Conservation (phyloP, 1,140 invertebrate genomes). For the Cydia fagiglandana region DNA sequence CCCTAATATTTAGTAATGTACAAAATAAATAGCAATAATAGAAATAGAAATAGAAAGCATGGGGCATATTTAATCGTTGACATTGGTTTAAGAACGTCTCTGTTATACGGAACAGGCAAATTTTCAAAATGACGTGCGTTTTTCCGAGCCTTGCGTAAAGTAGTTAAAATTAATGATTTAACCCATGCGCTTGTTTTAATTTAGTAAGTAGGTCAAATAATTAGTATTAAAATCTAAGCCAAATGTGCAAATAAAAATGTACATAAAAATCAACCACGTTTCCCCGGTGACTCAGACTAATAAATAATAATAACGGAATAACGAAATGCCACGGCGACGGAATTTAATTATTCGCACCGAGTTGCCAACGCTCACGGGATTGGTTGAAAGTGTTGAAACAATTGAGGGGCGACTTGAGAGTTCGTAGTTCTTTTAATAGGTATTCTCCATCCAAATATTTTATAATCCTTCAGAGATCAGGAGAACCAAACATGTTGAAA, state of each 20-base stretch:
- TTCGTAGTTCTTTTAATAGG: not conserved
- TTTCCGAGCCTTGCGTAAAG: too few species aligned
- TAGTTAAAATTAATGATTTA: too few species aligned
- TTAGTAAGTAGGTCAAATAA: not conserved
- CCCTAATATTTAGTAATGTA: too few species aligned
- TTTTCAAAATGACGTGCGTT: too few species aligned
- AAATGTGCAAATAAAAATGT: constrained; percentile 39
- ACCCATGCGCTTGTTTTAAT: constrained; percentile 41
- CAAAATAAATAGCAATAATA: too few species aligned
- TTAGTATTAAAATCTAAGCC: not conserved
- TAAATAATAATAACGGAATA: constrained; percentile 46
- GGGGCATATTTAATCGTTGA: too few species aligned
- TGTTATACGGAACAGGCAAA: too few species aligned
- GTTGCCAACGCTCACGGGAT: constrained; percentile 48
- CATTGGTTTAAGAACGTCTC: too few species aligned
- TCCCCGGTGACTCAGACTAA: constrained; percentile 36
- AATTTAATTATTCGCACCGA: constrained; percentile 65
- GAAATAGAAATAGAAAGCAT: too few species aligned
- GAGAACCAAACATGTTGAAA: too few species aligned
- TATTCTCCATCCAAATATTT: not conserved
- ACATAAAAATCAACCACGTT: constrained; percentile 40
- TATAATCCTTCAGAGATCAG: too few species aligned
- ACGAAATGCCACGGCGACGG: constrained; percentile 45
- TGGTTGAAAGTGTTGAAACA: constrained; percentile 32
- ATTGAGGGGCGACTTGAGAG: not conserved